Base-by-base conservation (phyloP, 2,113 vertebrate species). In the Procavia capensis region DNA sequence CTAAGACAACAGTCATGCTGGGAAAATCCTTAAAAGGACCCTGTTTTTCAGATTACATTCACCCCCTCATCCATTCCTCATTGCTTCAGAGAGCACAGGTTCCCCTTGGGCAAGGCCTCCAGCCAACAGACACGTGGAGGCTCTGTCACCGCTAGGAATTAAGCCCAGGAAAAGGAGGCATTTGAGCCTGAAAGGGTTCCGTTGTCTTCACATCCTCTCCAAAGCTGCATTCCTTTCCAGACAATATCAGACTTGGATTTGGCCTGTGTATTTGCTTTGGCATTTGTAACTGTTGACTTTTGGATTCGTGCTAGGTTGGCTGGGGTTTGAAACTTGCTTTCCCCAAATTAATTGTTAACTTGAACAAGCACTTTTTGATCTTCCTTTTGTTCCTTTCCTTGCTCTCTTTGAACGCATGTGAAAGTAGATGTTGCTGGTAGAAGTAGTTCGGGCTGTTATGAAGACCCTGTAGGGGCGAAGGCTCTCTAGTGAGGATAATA, bases 281-380 rank as follows among this genome's bases (percentile, higher is more conserved):
- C 95, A 97, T 95, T 96, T 98, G 95, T 88, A 97, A 94, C 89
- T 96, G 95, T 96, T 98, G 98, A 98, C 98, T 98, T 97, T 97
- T 98, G 98, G 97, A 98, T 98, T 96, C 98, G 97, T 97, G 97
- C 83, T 97, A 92, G 45, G 45, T 96, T 98, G 97, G 97, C 96
- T 97, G 85, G 29, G 45, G 83, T 97, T 94, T 96, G 76, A 97
- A 98, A 97, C 93, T 63, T 97, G 75, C 88, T 97, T 97, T 97
- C 93, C 90, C 84, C 93, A 41, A 97, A 96, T 97, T 98, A 98
- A 98, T 96, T 80, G 95, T 97, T 98, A 97, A 98, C 95, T 96
- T 86, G 95, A 97, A 93, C 93, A 96, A 97, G 93, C 93, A 97
- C 97, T 97, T 95, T 97, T 91, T 96, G 31, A 64, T 97, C 96